Percentiles rank a stretch among this genome's conserved stretches.
These are phyloP conservation scores for Palythoa grandis DNA, from an alignment of 92 coral and sea anemone genomes.

Conservation along the genomic window DNA sequence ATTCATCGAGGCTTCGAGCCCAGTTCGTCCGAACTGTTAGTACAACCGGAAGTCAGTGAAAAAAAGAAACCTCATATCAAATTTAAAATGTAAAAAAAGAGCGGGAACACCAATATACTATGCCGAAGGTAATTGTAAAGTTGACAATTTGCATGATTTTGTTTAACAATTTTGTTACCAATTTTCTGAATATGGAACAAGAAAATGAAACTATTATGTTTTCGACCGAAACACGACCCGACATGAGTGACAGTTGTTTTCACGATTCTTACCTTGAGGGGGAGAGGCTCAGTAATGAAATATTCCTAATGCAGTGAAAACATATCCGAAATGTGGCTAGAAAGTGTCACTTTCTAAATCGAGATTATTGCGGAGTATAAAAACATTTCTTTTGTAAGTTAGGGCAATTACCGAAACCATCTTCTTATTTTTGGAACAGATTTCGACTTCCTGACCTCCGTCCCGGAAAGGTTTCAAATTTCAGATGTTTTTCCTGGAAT, in stretches of 20 bases:
- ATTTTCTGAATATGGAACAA: neutral
- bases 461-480: neutral
- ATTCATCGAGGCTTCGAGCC: no score
- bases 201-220: neutral
- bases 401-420: neutral
- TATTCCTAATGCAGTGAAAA: neutral
- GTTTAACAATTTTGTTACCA: neutral
- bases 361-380: neutral
- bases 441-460: neutral
- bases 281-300: neutral
- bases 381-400: neutral
- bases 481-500: slow-evolving; percentile 45
- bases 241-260: no score
- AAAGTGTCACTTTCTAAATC: neutral
- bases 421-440: neutral
- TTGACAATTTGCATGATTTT: no score
- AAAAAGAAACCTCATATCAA: neutral
- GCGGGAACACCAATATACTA: no score
- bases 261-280: neutral
- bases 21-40: no score
- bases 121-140: no score
- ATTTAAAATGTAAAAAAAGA: neutral
- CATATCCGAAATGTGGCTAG: neutral
- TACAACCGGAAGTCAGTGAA: neutral
- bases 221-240: neutral